A percentile compares a stretch with the other conserved stretches of the same genome.
phyloP scores from a whole-genome alignment of 2,888 invertebrate species.

The Tipula helvola region DNA sequence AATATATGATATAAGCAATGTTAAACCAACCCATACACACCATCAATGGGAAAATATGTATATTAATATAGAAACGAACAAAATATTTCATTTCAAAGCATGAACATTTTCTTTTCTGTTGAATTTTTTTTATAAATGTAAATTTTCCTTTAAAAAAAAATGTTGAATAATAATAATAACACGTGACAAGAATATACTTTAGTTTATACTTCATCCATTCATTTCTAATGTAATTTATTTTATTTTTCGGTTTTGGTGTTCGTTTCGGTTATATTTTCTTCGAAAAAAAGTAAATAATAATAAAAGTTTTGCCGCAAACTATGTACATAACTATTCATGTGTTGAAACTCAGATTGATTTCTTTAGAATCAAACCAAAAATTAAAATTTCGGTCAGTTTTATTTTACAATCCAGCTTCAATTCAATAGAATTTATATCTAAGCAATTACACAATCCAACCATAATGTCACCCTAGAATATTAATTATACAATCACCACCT shows the following conservation, averaged over 20 bases:
- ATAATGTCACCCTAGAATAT: neutral
- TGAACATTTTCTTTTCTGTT: neutral
- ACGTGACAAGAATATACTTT: neutral
- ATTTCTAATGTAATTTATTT: neutral
- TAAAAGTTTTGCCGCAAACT: neutral
- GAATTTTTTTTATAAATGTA: neutral
- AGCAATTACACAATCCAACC: neutral
- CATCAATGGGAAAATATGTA: neutral
- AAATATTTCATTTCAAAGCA: neutral
- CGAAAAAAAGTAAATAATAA: neutral
- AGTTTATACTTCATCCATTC: neutral
- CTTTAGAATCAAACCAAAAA: neutral
- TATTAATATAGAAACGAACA: neutral
- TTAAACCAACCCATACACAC: neutral
- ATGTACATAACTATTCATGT: neutral
- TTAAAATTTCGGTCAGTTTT: neutral
- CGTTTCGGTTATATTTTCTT: neutral
- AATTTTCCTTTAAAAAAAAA: neutral
- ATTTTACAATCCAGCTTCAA: neutral
- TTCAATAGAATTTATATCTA: neutral
- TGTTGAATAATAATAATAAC: neutral
- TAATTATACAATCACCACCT: neutral
- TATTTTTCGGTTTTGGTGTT: neutral
- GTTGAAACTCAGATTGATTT: neutral
- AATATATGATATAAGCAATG: neutral